Evolutionary conservation across 2,888 invertebrate species (phyloP).

Genomic region (Harmothoe impar): DNA sequence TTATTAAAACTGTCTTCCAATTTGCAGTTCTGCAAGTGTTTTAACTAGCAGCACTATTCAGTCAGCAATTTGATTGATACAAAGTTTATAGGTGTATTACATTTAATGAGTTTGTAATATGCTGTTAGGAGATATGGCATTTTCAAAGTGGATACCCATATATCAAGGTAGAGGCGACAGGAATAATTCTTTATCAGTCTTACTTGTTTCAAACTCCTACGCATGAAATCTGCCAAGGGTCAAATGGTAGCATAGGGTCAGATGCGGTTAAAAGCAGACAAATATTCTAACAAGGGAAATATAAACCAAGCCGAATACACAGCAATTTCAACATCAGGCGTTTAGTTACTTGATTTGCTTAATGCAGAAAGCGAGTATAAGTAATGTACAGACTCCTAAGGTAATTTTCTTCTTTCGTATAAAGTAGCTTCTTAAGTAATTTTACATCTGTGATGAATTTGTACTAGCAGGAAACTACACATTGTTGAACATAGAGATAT

Average conservation of each 20-base stretch:
- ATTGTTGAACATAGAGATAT: too few species aligned
- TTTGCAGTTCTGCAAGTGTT: too few species aligned
- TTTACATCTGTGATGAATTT: too few species aligned
- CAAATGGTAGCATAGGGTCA: conserved; percentile 56
- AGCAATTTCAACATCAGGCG: background rate
- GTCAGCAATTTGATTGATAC: too few species aligned
- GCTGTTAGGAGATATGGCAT: too few species aligned
- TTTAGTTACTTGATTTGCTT: conserved; percentile 12
- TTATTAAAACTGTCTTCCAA: too few species aligned
- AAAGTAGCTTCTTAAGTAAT: too few species aligned
- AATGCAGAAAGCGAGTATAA: conserved; percentile 5
- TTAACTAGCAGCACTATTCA: too few species aligned
- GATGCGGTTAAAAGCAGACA: conserved; percentile 46
- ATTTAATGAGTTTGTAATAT: too few species aligned
- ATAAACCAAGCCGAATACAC: background rate
- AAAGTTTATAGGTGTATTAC: too few species aligned
- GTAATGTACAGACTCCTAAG: background rate
- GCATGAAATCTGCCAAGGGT: conserved; percentile 55
- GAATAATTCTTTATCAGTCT: conserved; percentile 14
- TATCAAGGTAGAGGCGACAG: background rate
- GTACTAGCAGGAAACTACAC: too few species aligned
- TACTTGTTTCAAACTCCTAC: conserved; percentile 62
- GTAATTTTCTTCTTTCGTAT: background rate
- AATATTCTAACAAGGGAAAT: background rate
- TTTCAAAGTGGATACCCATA: too few species aligned